These are phyloP conservation scores for Narcine bancroftii DNA, from an alignment of 2,113 vertebrate species.

Conservation along the genomic window DNA sequence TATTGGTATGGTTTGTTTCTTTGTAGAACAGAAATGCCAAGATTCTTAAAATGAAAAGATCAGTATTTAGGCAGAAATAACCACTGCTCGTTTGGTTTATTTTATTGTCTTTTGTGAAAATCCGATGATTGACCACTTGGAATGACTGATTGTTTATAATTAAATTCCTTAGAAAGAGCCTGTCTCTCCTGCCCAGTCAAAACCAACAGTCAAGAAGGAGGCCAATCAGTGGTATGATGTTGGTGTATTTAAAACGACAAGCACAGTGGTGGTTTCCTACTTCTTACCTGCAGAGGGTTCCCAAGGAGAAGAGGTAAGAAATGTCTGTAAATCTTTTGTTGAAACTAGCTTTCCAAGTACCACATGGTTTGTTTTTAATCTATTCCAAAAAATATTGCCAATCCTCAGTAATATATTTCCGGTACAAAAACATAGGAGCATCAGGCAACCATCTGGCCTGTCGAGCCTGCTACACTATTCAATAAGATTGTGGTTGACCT, in stretches of 20 bases:
- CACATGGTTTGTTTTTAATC: background rate
- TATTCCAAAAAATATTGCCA: background rate
- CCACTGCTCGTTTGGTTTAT: no score
- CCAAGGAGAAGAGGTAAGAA: conserved; percentile 41
- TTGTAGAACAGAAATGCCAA: background rate
- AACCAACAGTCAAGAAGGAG: conserved; percentile 45
- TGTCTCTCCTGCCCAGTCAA: conserved; percentile 38
- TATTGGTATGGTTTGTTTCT: background rate
- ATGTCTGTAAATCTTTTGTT: background rate
- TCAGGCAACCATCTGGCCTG: no score
- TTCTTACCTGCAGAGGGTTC: conserved; percentile 69
- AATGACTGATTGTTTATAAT: background rate
- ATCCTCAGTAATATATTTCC: background rate
- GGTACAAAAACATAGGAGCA: background rate
- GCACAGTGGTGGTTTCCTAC: conserved; percentile 78
- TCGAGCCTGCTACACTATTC: no score
- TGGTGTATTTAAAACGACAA: conserved; percentile 81
- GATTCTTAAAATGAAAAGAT: background rate
- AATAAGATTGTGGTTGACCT: no score
- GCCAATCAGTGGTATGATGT: conserved; percentile 82
- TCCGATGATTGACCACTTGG: background rate
- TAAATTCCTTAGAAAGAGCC: background rate
- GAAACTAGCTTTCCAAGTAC: background rate
- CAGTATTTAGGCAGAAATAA: background rate
- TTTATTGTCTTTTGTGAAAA: background rate